phyloP scores from a whole-genome alignment of 2,113 vertebrate species.

The Callithrix jacchus region DNA sequence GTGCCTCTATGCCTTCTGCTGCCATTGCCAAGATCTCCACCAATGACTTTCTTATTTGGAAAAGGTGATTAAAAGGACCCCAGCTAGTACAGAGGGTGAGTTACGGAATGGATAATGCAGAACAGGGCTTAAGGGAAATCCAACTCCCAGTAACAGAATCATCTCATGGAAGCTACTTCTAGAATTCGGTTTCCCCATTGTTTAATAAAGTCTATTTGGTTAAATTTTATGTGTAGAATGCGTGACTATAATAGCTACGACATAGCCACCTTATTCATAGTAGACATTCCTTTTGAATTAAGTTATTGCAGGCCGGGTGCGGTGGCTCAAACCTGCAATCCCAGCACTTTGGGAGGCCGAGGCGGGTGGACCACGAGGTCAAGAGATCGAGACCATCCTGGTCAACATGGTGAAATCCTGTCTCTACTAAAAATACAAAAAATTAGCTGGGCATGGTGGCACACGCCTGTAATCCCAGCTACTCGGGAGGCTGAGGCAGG shows the following conservation, averaged over 20 bases:
- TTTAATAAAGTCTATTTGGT: background rate
- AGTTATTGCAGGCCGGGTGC: background rate
- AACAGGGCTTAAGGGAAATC: background rate
- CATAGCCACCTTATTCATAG: no score
- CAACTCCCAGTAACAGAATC: background rate
- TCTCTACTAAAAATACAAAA: no score
- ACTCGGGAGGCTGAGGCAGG: no score
- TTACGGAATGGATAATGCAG: accelerated
- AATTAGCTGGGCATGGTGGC: no score
- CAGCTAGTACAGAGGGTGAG: background rate
- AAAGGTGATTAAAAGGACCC: no score
- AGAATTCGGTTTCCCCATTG: background rate
- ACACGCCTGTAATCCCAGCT: no score
- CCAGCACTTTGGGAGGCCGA: no score
- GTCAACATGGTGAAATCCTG: no score
- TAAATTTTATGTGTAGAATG: background rate
- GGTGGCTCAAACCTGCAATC: no score
- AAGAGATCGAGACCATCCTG: no score
- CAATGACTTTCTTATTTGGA: background rate
- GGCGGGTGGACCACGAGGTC: no score
- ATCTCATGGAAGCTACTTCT: background rate
- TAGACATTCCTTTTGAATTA: background rate
- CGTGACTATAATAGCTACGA: background rate
- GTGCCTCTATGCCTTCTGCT: background rate
- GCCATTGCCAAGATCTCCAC: background rate